Base-by-base conservation (phyloP, 2,113 vertebrate species). In the Scolopax mira region DNA sequence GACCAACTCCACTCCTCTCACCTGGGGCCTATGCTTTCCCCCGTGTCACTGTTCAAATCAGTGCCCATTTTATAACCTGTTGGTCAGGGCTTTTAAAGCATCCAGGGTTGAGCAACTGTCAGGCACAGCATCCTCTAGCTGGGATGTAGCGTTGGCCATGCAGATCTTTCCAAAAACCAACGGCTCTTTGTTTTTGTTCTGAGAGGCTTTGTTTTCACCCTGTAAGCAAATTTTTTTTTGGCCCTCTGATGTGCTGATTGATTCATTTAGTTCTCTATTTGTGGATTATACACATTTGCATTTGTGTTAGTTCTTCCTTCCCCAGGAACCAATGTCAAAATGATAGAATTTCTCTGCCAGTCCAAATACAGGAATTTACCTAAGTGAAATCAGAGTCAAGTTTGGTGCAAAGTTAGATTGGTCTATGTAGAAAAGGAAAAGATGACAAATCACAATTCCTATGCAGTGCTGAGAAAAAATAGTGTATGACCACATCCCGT, bases 51-150 rank as follows among this genome's bases (percentile, higher is more conserved):
- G 42, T 10, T 42, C 9, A 30, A 31, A 3, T 15, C 17, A 11
- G 2, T 10, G 44, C n/a, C 22, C 9, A 0, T 39, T 2, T 7
- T 10, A 22, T 1, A 37, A 28, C 12, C 51, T 37, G 2, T 9
- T 16, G 55, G 60, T 23, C 18, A 48, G n/a, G 51, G 16, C 23
- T 31, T 35, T 17, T 22, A 73, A 55, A n/a, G 65, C 55, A 23
- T 1, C 25, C 37, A 48, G 35, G 48, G 10, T 5, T 3, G 15
- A 61, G 42, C n/a, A 62, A 7, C 27, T 15, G 30, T 30, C 58
- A 49, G 42, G 33, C 13, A 23, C 7, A 1, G 12, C 3, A 16
- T 5, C 41, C 39, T 18, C 23, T 51, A 17, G 1, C 65, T 13
- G 51, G 16, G 61, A 4, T 17, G 55, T 37, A 33, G 18, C 0